Evolutionary conservation across 2,888 invertebrate species (phyloP).

Genomic region (Meiosimyza decipiens): DNA sequence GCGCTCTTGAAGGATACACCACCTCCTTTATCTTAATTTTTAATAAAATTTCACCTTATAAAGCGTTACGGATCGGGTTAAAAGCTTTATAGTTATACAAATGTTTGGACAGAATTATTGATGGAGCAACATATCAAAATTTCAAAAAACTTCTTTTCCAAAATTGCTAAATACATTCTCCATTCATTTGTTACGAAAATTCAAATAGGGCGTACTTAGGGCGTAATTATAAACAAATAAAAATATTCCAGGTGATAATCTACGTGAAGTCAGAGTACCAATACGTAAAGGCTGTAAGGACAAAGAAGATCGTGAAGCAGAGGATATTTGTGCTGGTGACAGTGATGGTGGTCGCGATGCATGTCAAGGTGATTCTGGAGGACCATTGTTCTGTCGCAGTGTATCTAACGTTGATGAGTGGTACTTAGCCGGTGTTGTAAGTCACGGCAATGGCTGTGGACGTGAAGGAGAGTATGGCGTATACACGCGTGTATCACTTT

Average conservation of each 20-base stretch:
- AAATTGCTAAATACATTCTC: too few species aligned
- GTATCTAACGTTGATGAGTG: constrained; percentile 75
- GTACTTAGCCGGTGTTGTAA: constrained; percentile 86
- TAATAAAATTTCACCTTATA: too few species aligned
- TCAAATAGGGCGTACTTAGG: too few species aligned
- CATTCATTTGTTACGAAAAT: too few species aligned
- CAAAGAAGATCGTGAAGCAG: constrained; percentile 73
- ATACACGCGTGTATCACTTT: constrained; percentile 82
- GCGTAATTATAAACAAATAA: too few species aligned
- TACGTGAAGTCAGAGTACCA: constrained; percentile 84
- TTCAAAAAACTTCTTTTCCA: too few species aligned
- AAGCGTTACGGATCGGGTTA: too few species aligned
- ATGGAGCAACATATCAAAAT: too few species aligned
- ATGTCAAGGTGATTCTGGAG: constrained; percentile 82
- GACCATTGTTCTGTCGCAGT: constrained; percentile 84
- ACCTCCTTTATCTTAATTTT: too few species aligned
- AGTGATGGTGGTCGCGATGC: constrained; percentile 82
- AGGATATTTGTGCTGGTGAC: constrained; percentile 82
- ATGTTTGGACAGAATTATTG: too few species aligned
- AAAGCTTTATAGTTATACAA: too few species aligned
- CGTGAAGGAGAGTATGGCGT: constrained; percentile 83
- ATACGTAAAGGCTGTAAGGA: constrained; percentile 76
- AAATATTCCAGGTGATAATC: constrained; percentile 75
- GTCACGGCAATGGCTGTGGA: constrained; percentile 89
- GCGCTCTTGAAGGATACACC: too few species aligned